Evolutionary conservation across 2,888 invertebrate species (phyloP), one percentile per base, ranked within the genome.

Genomic region (Microplitis deprimator): DNA sequence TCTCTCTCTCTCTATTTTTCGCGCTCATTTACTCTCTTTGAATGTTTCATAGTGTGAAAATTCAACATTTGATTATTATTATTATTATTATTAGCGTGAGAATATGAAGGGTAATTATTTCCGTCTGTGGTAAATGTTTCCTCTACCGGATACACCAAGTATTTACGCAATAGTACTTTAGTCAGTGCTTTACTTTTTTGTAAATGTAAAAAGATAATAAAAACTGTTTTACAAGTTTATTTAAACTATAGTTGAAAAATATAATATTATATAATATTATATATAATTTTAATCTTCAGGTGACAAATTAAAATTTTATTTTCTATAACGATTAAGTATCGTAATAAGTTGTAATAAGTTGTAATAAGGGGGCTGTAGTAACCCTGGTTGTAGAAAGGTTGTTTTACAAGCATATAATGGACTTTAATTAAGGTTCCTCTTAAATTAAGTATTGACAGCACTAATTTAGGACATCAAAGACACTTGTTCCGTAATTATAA

Each of bases 11-110:
- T 13, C 0, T 10, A 50, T 50, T 8, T 73, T 50, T 65, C 38
- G 29, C 29, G 62, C 64, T 62, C 40, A 67, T 71, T 74, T 13
- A 50, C 71, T 72, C 72, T 61, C 72, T 76, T 60, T 68, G 67
- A 68, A 74, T 77, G 64, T 65, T n/a, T 62, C 40, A 61, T 64
- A 78, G 79, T 73, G 76, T 77, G 77, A 80, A 82, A 81, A 81
- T 71, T 82, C 83, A 79, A 83, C 82, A 83, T 84, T 85, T 85
- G 87, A 88, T 8, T 10, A 50, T 50, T 50, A 8, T 50, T 50
- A 4, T 50, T 50, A 50, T 87, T 87, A 87, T 87, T 87, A 87
- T 88, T 87, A 85, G 84, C 88, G 87, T 88, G 88, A 83, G 87
- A 88, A 87, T 81, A 81, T 81, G 80, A 83, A 81, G 80, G 83